Evolutionary conservation across 2,797 vertebrate species (phyloP), one percentile per base, ranked within the genome.

Genomic region (Euthynnus affinis): DNA sequence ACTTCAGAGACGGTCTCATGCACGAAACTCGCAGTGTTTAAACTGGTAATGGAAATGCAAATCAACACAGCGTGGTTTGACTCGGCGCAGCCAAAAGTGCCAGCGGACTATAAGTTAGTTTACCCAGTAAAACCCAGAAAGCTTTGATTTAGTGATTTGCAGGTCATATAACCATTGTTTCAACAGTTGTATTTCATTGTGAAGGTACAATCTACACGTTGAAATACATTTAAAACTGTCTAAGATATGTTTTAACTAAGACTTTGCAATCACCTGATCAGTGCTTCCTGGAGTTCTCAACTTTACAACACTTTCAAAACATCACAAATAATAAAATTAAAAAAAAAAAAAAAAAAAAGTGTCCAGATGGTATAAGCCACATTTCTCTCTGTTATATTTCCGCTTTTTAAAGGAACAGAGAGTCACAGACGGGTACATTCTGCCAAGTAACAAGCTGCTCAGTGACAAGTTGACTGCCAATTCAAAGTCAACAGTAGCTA

Each of bases 401-500:
- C 62, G 29, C 46, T 65, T 49, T 48, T 32, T 22, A 63, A 61
- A 67, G 34, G 58, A 74, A 37, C 69, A 69, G 44, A 32, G 59
- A 57, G 71, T 29, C 76, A 76, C 52, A 68, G 60, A 75, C 25
- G 61, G 68, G 60, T 34, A 74, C 53, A 22, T 75, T 68, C 63
- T 57, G 64, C 79, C 70, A 76, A 65, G 73, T 53, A 72, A 72
- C 66, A 56, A 73, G 69, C 80, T 76, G 85, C 73, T 75, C 67
- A 46, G 61, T 65, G 67, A 76, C 17, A n/a, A 65, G 62, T 51
- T 63, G 62, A 64, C 66, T 64, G 58, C 76, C 74, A 72, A 20
- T n/a, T 73, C 60, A 44, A 74, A 84, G 76, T 84, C 81, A 82
- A 73, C 78, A 57, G 80, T 68, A 80, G 81, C 76, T 78, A 79